A percentile compares a stretch with the other conserved stretches of the same genome.
phyloP scores from a whole-genome alignment of 2,888 invertebrate genomes.

The Rhamphomyia laevipes region DNA sequence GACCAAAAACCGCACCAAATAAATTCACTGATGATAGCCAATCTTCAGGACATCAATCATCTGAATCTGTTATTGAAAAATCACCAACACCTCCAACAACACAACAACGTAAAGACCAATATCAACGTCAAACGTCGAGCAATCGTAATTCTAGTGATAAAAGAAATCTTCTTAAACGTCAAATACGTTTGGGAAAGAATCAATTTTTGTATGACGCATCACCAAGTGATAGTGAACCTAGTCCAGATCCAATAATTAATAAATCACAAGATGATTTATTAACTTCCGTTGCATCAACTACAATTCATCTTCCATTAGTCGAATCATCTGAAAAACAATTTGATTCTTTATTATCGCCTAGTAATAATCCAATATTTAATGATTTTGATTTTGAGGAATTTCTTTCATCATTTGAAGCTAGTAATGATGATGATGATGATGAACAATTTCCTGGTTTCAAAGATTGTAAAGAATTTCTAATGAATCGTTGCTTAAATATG shows the following conservation, averaged over 20 bases:
- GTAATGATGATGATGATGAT: conserved; percentile 40
- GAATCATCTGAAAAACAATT: conserved; percentile 25
- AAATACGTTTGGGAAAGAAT: conserved; percentile 35
- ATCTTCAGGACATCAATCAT: no score
- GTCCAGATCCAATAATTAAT: conserved; percentile 8
- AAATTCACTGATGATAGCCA: not conserved
- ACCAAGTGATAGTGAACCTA: conserved; percentile 17
- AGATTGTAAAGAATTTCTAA: conserved; percentile 35
- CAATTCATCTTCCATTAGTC: not conserved
- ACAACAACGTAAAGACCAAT: not conserved
- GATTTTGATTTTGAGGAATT: conserved; percentile 54
- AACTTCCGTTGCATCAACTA: not conserved
- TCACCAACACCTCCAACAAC: conserved; percentile 5
- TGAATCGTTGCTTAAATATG: conserved; percentile 30
- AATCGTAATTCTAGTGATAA: conserved; percentile 17
- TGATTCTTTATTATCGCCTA: conserved; percentile 24
- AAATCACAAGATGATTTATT: conserved; percentile 26
- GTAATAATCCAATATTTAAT: conserved; percentile 44
- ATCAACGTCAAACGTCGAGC: conserved; percentile 3
- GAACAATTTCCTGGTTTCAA: conserved; percentile 40
- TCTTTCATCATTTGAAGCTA: conserved; percentile 50
- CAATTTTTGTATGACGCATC: conserved; percentile 37
- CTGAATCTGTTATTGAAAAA: not conserved
- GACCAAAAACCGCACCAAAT: not conserved
- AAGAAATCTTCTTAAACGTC: conserved; percentile 30